Conservation (phyloP, 1,140 invertebrate species). For the Drosophila carrolli region DNA sequence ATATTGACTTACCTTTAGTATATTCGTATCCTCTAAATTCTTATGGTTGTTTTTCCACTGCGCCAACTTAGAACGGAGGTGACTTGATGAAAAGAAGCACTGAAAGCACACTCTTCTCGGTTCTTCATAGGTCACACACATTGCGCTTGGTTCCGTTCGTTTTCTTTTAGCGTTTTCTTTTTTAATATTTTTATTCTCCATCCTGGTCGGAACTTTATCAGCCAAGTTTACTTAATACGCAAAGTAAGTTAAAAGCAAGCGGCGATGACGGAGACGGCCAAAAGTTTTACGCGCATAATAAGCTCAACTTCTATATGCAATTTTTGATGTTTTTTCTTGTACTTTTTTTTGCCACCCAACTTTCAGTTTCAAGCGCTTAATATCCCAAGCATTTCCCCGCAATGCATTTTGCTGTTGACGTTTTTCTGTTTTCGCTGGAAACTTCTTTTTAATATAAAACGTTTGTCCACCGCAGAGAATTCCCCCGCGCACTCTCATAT, state of each 20-base stretch:
- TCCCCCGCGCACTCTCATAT: slow-evolving; percentile 1
- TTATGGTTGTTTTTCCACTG: not conserved
- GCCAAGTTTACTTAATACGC: slow-evolving; percentile 82
- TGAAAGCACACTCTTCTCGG: slow-evolving; percentile 1
- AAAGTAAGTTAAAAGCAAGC: slow-evolving; percentile 72
- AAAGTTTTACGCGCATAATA: slow-evolving; percentile 81
- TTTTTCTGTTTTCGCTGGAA: slow-evolving; percentile 21
- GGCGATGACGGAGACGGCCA: slow-evolving; percentile 27
- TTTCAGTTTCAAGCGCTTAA: slow-evolving; percentile 64
- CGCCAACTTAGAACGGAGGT: slow-evolving; percentile 2
- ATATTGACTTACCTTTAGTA: too few relatives aligned
- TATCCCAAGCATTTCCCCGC: slow-evolving; percentile 26
- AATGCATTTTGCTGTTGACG: slow-evolving; percentile 22
- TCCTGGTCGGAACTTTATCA: slow-evolving; percentile 67
- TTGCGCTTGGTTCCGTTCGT: slow-evolving; percentile 13
- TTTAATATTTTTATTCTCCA: slow-evolving; percentile 1
- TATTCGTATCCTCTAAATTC: not conserved
- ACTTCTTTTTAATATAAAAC: slow-evolving; percentile 69
- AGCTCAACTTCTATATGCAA: slow-evolving; percentile 69
- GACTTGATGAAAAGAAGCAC: slow-evolving; percentile 20
- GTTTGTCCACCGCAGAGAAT: slow-evolving; percentile 43
- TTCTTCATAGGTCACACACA: slow-evolving; percentile 33
- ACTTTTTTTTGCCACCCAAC: slow-evolving; percentile 24
- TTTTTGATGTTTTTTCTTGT: slow-evolving; percentile 27
- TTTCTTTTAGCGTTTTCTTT: not conserved